Percentiles rank a stretch among this genome's conserved stretches.
These are phyloP conservation scores for Deladenus siricidicola DNA, from an alignment of 2,888 invertebrate genomes.

Conservation along the genomic window DNA sequence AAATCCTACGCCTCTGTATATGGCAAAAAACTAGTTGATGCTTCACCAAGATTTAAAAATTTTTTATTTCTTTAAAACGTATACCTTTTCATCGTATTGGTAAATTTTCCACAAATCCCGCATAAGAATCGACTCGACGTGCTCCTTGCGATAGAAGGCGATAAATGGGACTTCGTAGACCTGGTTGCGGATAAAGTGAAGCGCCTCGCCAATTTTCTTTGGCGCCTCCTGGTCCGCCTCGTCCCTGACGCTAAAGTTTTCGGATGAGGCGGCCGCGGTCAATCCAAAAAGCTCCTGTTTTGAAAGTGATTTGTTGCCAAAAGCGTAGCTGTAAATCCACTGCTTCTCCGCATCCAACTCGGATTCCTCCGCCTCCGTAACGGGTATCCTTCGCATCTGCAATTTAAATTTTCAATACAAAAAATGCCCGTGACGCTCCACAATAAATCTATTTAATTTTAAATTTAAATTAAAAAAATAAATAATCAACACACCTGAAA, in stretches of 20 bases:
- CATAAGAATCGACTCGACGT: slow-evolving; percentile 67
- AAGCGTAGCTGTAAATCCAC: slow-evolving; percentile 93
- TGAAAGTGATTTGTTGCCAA: slow-evolving; percentile 55
- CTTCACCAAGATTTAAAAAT: too few species aligned
- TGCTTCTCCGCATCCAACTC: slow-evolving; percentile 89
- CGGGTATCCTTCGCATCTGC: slow-evolving; percentile 41
- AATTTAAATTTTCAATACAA: slow-evolving; percentile 10
- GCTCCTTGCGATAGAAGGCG: slow-evolving; percentile 94
- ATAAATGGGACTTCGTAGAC: slow-evolving; percentile 95
- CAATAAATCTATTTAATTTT: slow-evolving; percentile 2
- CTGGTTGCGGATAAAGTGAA: slow-evolving; percentile 91
- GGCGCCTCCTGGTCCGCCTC: slow-evolving; percentile 18
- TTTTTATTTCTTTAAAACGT: too few species aligned
- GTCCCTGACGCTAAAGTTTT: neutral
- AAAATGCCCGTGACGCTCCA: neutral
- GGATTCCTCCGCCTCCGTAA: slow-evolving; percentile 53
- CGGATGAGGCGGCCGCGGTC: neutral
- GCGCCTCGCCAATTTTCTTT: slow-evolving; percentile 82
- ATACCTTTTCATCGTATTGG: slow-evolving; percentile 80
- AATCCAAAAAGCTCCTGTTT: slow-evolving; percentile 6
- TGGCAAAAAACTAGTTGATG: too few species aligned
- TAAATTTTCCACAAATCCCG: slow-evolving; percentile 97
- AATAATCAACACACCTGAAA: slow-evolving; percentile 47
- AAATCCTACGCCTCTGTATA: too few species aligned
- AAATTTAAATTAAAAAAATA: slow-evolving; percentile 5